A percentile compares a stretch with the other conserved stretches of the same genome.
Conservation (phyloP, 2,888 invertebrate genomes). For the Eupithecia subfuscata region DNA sequence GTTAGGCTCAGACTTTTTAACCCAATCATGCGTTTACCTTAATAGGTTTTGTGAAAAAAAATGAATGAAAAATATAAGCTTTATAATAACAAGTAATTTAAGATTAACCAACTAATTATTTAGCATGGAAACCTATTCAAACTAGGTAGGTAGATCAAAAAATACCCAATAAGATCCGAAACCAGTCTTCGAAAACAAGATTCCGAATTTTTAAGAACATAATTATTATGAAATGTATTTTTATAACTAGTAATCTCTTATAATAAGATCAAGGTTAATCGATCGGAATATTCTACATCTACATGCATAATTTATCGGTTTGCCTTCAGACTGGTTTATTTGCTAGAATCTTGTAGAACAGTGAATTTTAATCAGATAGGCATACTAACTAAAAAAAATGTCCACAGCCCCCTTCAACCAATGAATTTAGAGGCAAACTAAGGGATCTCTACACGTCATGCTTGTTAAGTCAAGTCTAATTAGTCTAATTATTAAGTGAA, state of each 20-base stretch:
- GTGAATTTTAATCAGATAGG: neutral
- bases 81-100: no score
- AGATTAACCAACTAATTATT: no score
- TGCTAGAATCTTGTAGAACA: neutral
- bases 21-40: no score
- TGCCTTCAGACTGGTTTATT: slow-evolving; percentile 2
- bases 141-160: neutral
- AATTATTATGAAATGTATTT: neutral
- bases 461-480: no score
- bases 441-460: no score
- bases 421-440: no score
- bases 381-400: neutral
- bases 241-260: slow-evolving; percentile 11
- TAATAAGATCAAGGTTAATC: slow-evolving; percentile 33
- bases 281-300: slow-evolving; percentile 20
- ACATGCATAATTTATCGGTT: slow-evolving; percentile 21
- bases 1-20: no score
- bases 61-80: no score
- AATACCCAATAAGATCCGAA: neutral
- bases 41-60: no score
- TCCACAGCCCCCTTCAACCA: neutral
- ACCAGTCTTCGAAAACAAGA: slow-evolving; percentile 7
- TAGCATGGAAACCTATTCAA: neutral
- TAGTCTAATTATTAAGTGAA: no score
- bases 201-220: neutral